Base-by-base conservation (phyloP, 2,113 vertebrate genomes). In the Atherinomorus stipes region DNA sequence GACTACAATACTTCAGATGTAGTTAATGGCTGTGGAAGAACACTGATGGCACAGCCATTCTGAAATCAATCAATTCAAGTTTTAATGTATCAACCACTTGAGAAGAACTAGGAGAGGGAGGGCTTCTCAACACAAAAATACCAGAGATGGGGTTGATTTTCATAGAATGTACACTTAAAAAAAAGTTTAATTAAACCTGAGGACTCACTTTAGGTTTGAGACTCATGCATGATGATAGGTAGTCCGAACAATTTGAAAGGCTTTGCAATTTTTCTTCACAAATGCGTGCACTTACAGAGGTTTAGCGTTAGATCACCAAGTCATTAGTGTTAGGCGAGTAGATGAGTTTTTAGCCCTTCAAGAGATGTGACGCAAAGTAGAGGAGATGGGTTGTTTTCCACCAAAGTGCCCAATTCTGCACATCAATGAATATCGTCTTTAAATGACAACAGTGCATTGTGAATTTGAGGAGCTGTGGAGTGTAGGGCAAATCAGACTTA, bases 61-160 rank as follows among this genome's bases (percentile, higher is more conserved):
- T 92, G 84, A 87, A 93, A 94, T 94, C 93, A 93, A 93, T 94
- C 93, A 90, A 92, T 94, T 94, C 93, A 94, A 93, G 93, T 93
- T 93, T 94, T 92, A 93, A 94, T 93, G 92, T 92, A 93, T 94
- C 89, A 88, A 89, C 90, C 90, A 91, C 93, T 95, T 81, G 57
- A 94, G 87, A 64, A 61, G 85, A 85, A 85, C 76, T 71, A 78
- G 71, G 74, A 86, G 90, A 90, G 83, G 78, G 89, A 85, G 86
- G 89, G 91, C 89, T 91, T 88, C 90, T 93, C 90, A 44, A 91
- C 86, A 80, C 85, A 92, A 88, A 89, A 91, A 92, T 75, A 75
- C 82, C 83, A 77, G 71, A 54, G 88, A 79, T 78, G 47, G 83
- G 87, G 66, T 84, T 90, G 84, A 91, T 92, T 93, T 91, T 92